These are phyloP conservation scores for Todiramphus saurophagus DNA, from an alignment of 2,113 vertebrate genomes.

Conservation along the genomic window DNA sequence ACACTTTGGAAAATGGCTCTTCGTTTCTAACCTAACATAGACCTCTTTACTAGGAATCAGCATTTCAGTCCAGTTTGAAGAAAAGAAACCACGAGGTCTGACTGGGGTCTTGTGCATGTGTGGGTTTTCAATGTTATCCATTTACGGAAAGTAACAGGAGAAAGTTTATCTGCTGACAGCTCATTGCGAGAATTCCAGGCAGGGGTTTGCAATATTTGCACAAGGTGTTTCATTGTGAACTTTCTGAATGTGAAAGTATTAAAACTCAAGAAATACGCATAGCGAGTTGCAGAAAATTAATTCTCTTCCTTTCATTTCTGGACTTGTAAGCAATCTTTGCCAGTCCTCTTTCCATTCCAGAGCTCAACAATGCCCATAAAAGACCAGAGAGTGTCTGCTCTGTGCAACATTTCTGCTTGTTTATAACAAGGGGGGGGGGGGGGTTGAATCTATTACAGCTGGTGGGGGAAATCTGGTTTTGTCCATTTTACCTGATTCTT, in stretches of 20 bases:
- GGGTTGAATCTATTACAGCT: conserved; percentile 24
- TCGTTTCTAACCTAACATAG: not conserved
- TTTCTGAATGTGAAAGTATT: not conserved
- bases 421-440: not conserved
- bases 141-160: not conserved
- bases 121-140: not conserved
- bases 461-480: conserved; percentile 52
- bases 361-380: not conserved
- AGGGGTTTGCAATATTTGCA: conserved; percentile 34
- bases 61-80: not conserved
- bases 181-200: conserved; percentile 54
- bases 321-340: conserved; percentile 42
- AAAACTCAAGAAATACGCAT: not conserved
- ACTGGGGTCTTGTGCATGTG: not conserved
- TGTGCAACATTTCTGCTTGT: conserved; percentile 50
- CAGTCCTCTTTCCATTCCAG: conserved; percentile 10
- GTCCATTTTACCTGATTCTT: not conserved
- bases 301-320: conserved; percentile 39
- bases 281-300: conserved; percentile 24
- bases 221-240: conserved; percentile 64
- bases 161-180: conserved; percentile 53
- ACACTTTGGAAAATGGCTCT: not conserved
- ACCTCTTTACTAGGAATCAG: not conserved
- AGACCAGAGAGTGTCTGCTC: conserved; percentile 18
- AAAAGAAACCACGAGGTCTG: not conserved